Evolutionary conservation across 2,888 invertebrate species (phyloP), one percentile per base, ranked within the genome.

Genomic region (Linyphia triangularis): DNA sequence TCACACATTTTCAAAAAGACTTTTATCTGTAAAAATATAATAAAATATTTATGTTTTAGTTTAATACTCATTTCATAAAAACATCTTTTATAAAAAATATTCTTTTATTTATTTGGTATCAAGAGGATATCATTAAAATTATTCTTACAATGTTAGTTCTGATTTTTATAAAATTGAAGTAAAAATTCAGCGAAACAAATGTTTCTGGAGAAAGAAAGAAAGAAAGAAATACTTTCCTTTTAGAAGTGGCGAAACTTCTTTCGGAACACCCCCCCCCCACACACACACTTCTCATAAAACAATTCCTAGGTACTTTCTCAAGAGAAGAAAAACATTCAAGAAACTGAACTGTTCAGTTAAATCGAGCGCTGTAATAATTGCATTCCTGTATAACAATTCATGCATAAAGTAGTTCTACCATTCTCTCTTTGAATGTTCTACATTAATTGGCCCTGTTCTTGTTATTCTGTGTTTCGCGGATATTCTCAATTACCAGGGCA

Each of bases 331-430:
- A 67, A 67, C 4, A 5, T 4, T 9, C n/a, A 26, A 73, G 73
- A 57, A 40, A 63, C 61, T 37, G 24, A 61, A 63, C 59, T 24
- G 61, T 63, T 61, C 61, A n/a, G 37, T 75, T 63, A 40, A 77
- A 40, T 33, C 61, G 61, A 61, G 59, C 30, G 30, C 75, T 59
- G 37, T 77, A 61, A 70, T 81, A 81, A 69, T 81, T 70, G 81
- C 81, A 70, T 70, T 70, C 37, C 70, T 16, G 30, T 59, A 69
- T 59, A 70, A 61, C 59, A 59, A 81, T 30, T 61, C 69, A 59
- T 70, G 57, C 81, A 69, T 81, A 37, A 81, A 79, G 63, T 37
- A 67, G 67, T 19, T 7, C 19, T 33, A 22, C 59, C 61, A 16
- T 24, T 28, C 51, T 75, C 22, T 28, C 72, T 37, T 7, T n/a